Conservation (phyloP, 2,888 invertebrate genomes). For the Acleris sparsana region DNA sequence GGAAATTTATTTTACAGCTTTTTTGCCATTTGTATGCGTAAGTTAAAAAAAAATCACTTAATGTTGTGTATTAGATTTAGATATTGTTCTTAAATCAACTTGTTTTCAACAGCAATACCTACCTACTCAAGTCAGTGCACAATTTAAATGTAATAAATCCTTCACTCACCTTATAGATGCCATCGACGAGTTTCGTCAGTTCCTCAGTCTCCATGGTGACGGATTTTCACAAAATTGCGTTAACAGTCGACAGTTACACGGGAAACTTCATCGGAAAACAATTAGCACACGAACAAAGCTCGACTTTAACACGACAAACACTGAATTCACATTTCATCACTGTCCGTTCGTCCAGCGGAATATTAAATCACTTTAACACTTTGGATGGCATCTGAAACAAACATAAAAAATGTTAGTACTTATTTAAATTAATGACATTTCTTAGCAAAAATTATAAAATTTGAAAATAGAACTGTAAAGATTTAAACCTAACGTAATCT, state of each 20-base stretch:
- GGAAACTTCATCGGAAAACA: slow-evolving; percentile 72
- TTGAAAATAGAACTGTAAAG: slow-evolving; percentile 20
- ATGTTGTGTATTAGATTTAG: no score
- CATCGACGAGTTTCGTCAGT: slow-evolving; percentile 94
- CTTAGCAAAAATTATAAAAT: no score
- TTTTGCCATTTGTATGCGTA: no score
- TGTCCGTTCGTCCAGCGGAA: slow-evolving; percentile 48
- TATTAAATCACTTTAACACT: slow-evolving; percentile 66
- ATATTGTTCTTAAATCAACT: no score
- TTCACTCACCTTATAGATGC: slow-evolving; percentile 92
- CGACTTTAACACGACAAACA: slow-evolving; percentile 70
- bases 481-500: slow-evolving; percentile 8
- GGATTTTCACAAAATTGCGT: slow-evolving; percentile 63
- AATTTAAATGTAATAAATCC: neutral
- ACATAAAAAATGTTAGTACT: slow-evolving; percentile 48
- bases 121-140: no score
- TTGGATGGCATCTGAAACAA: slow-evolving; percentile 79
- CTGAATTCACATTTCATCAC: slow-evolving; percentile 78
- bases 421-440: no score
- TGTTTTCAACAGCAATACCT: no score
- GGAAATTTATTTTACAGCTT: no score
- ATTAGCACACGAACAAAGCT: slow-evolving; percentile 60
- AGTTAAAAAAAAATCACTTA: no score
- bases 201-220: slow-evolving; percentile 92
- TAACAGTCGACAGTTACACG: slow-evolving; percentile 64